Evolutionary conservation across 2,113 vertebrate species (phyloP).

Genomic region (Glareola pratincola): DNA sequence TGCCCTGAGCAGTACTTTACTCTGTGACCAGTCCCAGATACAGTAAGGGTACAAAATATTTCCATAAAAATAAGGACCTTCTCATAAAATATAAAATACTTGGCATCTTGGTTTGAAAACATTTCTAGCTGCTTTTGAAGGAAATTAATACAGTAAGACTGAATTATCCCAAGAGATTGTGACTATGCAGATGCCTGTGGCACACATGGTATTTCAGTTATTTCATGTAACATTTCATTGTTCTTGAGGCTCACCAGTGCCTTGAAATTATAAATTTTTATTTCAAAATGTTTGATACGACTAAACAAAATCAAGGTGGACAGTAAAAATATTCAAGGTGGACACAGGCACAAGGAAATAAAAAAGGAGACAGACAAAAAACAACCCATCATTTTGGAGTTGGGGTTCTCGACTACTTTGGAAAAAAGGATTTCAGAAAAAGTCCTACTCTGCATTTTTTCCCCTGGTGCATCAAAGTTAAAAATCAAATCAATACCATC

Average conservation of each 20-base stretch:
- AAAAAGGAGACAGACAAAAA: neutral
- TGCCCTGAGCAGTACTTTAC: neutral
- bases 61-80: neutral
- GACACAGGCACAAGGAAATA: neutral
- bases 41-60: neutral
- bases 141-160: neutral
- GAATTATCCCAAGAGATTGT: neutral
- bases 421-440: slow-evolving; percentile 62
- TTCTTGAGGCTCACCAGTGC: neutral
- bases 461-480: slow-evolving; percentile 72
- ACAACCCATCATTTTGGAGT: slow-evolving; percentile 16
- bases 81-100: neutral
- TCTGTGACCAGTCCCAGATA: neutral
- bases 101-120: neutral
- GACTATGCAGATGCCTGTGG: neutral
- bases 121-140: neutral
- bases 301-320: neutral
- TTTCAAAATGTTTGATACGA: neutral
- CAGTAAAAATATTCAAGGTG: neutral
- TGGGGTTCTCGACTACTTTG: slow-evolving; percentile 45
- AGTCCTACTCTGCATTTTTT: slow-evolving; percentile 60
- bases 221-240: neutral
- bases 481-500: slow-evolving; percentile 78
- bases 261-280: neutral
- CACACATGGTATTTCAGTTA: neutral